Evolutionary conservation across 2,797 vertebrate genomes (phyloP).

Genomic region (Thaleichthys pacificus): DNA sequence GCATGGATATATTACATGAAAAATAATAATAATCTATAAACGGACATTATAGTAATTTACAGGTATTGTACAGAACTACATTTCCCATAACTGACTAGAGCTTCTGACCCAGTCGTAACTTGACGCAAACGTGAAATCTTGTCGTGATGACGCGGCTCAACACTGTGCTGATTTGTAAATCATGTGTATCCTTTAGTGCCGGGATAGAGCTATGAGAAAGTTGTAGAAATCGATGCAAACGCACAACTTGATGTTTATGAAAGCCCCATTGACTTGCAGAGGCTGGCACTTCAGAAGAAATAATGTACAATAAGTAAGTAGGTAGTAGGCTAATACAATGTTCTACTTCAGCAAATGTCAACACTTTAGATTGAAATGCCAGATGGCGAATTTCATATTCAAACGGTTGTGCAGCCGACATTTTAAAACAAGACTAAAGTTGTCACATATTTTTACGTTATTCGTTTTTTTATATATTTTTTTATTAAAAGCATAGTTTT

Average conservation of each 20-base stretch:
- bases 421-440: no score
- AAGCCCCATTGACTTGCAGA: not conserved
- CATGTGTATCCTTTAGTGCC: not conserved
- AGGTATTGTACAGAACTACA: slow-evolving; percentile 57
- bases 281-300: not conserved
- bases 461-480: not conserved
- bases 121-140: slow-evolving; percentile 59
- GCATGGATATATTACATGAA: rapidly evolving
- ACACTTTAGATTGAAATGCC: no score
- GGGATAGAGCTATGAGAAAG: not conserved
- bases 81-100: slow-evolving; percentile 66
- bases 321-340: slow-evolving; percentile 4
- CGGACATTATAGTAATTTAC: no score
- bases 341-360: no score
- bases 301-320: not conserved
- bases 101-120: slow-evolving; percentile 8
- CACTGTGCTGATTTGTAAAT: not conserved
- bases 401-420: no score
- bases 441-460: no score
- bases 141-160: slow-evolving; percentile 40
- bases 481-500: slow-evolving; percentile 7
- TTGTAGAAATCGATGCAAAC: not conserved
- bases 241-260: not conserved
- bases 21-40: not conserved
- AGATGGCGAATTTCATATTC: no score